Percentiles rank a stretch among this genome's conserved stretches.
Conservation (phyloP, 2,888 invertebrate genomes). For the Podotricha telesiphe region DNA sequence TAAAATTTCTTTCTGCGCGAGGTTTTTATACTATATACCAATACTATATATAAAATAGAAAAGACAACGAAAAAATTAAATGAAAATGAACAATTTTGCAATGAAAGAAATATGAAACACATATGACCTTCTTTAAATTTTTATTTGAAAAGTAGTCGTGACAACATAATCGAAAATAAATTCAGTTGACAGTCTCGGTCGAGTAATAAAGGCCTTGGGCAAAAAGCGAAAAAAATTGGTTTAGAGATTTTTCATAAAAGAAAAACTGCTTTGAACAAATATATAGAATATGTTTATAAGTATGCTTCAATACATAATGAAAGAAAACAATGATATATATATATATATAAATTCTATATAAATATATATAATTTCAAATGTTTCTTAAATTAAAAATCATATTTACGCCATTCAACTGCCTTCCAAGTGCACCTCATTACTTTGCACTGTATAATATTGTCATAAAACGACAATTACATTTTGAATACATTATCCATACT, state of each 20-base stretch:
- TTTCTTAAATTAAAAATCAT: conserved; percentile 7
- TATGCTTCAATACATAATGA: too few relatives aligned
- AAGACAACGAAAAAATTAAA: too few relatives aligned
- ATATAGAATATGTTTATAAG: not conserved
- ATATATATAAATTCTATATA: too few relatives aligned
- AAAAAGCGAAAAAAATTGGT: conserved; percentile 26
- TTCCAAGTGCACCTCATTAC: conserved; percentile 23
- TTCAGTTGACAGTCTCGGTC: conserved; percentile 26
- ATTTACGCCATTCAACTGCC: conserved; percentile 14
- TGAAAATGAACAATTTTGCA: too few relatives aligned
- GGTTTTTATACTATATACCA: too few relatives aligned
- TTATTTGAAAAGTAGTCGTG: not conserved
- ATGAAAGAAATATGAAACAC: not conserved
- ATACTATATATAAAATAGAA: too few relatives aligned
- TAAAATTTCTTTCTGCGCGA: too few relatives aligned
- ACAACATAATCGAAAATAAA: conserved; percentile 23
- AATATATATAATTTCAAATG: conserved; percentile 6
- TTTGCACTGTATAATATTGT: conserved; percentile 30
- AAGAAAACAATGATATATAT: too few relatives aligned
- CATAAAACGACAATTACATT: conserved; percentile 34
- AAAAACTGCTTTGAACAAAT: not conserved
- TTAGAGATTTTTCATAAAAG: not conserved
- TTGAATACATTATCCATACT: conserved; percentile 37
- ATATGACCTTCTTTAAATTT: not conserved
- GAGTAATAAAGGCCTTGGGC: conserved; percentile 26